Percentiles rank a stretch among this genome's conserved stretches.
These are phyloP conservation scores for Echinops telfairi DNA, from an alignment of 2,113 vertebrate genomes.

Conservation along the genomic window DNA sequence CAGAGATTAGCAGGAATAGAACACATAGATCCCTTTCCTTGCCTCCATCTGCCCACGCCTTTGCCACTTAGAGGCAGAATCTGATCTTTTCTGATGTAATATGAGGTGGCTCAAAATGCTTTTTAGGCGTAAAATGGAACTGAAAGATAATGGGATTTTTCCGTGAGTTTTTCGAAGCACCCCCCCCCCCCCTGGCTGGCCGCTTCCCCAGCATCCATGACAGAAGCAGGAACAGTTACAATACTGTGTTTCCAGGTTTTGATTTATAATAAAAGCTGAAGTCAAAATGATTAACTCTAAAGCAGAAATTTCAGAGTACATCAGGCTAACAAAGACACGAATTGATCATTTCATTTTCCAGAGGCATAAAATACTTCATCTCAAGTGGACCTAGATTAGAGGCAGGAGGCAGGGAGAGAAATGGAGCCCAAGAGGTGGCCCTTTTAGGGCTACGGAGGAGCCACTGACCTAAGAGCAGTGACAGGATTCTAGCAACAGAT, in stretches of 20 bases:
- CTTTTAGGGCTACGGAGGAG: neutral
- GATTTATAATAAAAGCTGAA: conserved; percentile 29
- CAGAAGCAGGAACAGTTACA: neutral
- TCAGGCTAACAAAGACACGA: neutral
- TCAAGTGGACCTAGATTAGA: conserved; percentile 10
- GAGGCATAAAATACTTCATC: neutral
- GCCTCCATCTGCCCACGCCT: neutral
- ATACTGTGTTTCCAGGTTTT: neutral
- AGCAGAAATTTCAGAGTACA: conserved; percentile 49
- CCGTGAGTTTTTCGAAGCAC: too few species aligned
- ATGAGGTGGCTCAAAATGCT: too few species aligned
- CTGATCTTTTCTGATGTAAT: neutral
- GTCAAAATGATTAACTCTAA: neutral
- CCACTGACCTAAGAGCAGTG: conserved; percentile 10
- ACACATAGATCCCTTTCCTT: neutral
- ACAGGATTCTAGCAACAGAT: neutral
- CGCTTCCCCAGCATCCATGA: neutral
- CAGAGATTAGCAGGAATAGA: neutral
- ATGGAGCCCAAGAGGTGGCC: neutral
- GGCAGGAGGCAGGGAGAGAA: neutral
- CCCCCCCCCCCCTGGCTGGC: too few species aligned
- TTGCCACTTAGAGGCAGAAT: neutral
- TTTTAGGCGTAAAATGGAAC: too few species aligned
- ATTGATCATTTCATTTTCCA: neutral
- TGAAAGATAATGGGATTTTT: too few species aligned